phyloP scores from a whole-genome alignment of 2,113 vertebrate genomes.

The Hippocampus comes region DNA sequence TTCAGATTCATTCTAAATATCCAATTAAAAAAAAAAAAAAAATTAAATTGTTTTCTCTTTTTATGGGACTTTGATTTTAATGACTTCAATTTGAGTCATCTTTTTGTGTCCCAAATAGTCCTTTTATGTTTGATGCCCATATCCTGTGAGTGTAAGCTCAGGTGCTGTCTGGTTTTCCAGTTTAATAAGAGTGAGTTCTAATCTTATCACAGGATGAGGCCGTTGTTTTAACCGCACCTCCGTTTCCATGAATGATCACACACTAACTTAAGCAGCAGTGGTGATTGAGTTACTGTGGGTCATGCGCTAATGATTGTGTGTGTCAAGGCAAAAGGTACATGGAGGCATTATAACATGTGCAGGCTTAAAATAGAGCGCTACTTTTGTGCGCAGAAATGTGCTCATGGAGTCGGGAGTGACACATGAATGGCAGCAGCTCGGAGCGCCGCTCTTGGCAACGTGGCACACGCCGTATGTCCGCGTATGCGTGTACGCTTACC shows the following conservation, averaged over 20 bases:
- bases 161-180: too few species aligned
- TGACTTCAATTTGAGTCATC: too few species aligned
- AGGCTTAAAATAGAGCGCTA: constrained; percentile 53
- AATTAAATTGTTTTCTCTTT: too few species aligned
- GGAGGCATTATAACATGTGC: constrained; percentile 30
- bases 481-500: constrained; percentile 63
- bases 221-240: background rate
- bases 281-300: constrained; percentile 24
- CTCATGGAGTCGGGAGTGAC: constrained; percentile 29
- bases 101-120: too few species aligned
- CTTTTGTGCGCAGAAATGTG: constrained; percentile 36
- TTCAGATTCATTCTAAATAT: too few species aligned
- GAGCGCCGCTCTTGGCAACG: background rate
- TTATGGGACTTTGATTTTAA: too few species aligned
- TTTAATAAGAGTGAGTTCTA: too few species aligned
- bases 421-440: constrained; percentile 21
- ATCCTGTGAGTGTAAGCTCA: too few species aligned
- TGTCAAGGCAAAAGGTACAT: constrained; percentile 4
- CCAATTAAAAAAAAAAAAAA: too few species aligned
- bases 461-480: background rate
- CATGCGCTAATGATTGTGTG: constrained; percentile 22
- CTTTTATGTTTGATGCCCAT: too few species aligned
- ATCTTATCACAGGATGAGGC: too few species aligned
- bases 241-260: constrained; percentile 16
- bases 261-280: constrained; percentile 28